These are phyloP conservation scores for Zosterops borbonicus DNA, from an alignment of 2,113 vertebrate species.

Conservation along the genomic window DNA sequence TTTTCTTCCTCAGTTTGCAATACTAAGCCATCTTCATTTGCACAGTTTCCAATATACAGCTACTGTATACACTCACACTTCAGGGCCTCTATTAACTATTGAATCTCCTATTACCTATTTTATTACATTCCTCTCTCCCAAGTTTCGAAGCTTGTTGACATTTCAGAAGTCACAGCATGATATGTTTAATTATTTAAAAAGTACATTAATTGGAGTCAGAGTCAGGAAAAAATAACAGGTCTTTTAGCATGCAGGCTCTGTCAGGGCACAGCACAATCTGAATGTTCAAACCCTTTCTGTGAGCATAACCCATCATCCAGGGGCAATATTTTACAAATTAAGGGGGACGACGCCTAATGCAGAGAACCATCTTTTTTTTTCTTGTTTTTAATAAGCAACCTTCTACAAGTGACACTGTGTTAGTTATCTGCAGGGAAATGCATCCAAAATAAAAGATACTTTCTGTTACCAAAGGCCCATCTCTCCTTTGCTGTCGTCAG, in stretches of 20 bases:
- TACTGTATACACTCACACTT: slow-evolving; percentile 83
- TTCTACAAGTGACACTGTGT: background rate
- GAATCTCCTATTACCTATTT: slow-evolving; percentile 82
- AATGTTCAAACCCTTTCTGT: background rate
- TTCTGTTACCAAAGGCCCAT: slow-evolving; percentile 14
- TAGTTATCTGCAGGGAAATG: background rate
- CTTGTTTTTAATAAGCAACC: background rate
- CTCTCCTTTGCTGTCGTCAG: background rate
- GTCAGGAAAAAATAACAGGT: slow-evolving; percentile 48
- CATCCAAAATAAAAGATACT: slow-evolving; percentile 14
- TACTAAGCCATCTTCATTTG: slow-evolving; percentile 86
- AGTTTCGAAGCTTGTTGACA: slow-evolving; percentile 80
- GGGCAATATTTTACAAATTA: slow-evolving; percentile 1
- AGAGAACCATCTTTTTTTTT: background rate
- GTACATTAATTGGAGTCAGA: slow-evolving; percentile 75
- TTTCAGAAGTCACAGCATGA: slow-evolving; percentile 79
- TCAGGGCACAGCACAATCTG: slow-evolving; percentile 1
- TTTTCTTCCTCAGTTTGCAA: slow-evolving; percentile 90
- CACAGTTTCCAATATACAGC: slow-evolving; percentile 80
- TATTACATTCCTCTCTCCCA: slow-evolving; percentile 75
- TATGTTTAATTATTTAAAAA: slow-evolving; percentile 80
- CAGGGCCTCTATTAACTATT: slow-evolving; percentile 79
- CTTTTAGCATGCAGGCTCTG: slow-evolving; percentile 36
- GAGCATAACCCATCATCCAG: background rate
- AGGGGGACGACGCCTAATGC: background rate